Conservation (phyloP, 2,888 invertebrate species). For the Apamea epomidion region DNA sequence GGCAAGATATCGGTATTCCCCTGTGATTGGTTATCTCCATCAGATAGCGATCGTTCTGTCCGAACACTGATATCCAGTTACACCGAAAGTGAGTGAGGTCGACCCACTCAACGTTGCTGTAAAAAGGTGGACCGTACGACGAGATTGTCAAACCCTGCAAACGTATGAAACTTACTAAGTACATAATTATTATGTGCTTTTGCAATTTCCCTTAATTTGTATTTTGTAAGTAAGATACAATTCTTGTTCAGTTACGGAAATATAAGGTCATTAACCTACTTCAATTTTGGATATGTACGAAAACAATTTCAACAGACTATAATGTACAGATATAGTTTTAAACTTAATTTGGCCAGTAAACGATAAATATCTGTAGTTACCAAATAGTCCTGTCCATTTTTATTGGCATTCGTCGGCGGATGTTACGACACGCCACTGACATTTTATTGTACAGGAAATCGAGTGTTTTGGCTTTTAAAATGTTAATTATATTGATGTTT, state of each 20-base stretch:
- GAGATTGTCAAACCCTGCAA: slow-evolving; percentile 10
- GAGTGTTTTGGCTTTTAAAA: slow-evolving; percentile 64
- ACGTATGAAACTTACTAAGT: slow-evolving; percentile 1
- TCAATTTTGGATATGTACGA: slow-evolving; percentile 47
- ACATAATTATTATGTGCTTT: slow-evolving; percentile 19
- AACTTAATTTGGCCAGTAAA: slow-evolving; percentile 50
- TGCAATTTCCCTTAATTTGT: slow-evolving; percentile 44
- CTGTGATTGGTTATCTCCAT: slow-evolving; percentile 28
- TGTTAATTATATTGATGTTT: slow-evolving; percentile 59
- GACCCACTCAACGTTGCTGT: slow-evolving; percentile 4
- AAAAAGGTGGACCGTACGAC: slow-evolving; percentile 6
- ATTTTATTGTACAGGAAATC: slow-evolving; percentile 76
- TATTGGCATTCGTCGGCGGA: slow-evolving; percentile 70
- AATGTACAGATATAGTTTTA: slow-evolving; percentile 43
- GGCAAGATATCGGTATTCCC: slow-evolving; percentile 31
- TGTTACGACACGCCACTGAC: slow-evolving; percentile 72
- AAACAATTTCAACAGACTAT: slow-evolving; percentile 48
- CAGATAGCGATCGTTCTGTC: not conserved
- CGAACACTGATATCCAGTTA: slow-evolving; percentile 9
- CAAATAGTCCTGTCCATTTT: slow-evolving; percentile 62
- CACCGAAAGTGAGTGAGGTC: slow-evolving; percentile 28
- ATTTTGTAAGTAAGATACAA: slow-evolving; percentile 46
- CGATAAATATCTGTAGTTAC: slow-evolving; percentile 63
- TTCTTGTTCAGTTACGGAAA: slow-evolving; percentile 55
- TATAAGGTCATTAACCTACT: slow-evolving; percentile 63